Percentiles rank a stretch among this genome's conserved stretches.
Evolutionary conservation across 2,888 invertebrate genomes (phyloP).

Genomic region (Oasisia sp.): DNA sequence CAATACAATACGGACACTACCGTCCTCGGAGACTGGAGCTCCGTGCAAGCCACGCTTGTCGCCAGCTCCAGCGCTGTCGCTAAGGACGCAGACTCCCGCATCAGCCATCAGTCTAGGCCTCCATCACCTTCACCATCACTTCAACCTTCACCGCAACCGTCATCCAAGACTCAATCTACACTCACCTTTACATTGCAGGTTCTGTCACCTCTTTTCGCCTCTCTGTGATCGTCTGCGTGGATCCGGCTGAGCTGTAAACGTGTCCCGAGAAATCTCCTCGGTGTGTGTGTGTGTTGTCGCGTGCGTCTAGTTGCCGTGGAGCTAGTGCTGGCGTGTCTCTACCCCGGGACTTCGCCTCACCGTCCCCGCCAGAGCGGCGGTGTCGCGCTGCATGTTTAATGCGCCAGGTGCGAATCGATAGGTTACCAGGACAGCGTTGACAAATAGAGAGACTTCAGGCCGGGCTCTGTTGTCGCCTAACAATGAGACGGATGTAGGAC

Average conservation of each 20-base stretch:
- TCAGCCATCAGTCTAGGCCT: neutral
- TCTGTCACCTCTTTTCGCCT: neutral
- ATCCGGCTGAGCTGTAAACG: neutral
- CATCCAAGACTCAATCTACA: neutral
- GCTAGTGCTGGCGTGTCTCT: neutral
- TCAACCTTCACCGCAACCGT: neutral
- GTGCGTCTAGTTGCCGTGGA: neutral
- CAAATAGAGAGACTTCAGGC: neutral
- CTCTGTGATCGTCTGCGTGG: neutral
- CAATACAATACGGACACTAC: neutral
- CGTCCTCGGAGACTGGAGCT: too few species aligned
- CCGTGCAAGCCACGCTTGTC: neutral
- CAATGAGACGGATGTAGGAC: neutral
- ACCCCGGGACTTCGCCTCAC: neutral
- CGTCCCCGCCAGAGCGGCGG: neutral
- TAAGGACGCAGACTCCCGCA: neutral
- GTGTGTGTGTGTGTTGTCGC: neutral
- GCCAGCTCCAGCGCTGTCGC: neutral
- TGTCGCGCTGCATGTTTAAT: constrained; percentile 2
- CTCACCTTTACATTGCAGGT: neutral
- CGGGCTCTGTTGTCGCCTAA: neutral
- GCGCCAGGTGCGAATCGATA: constrained; percentile 13
- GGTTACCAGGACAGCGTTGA: constrained; percentile 17
- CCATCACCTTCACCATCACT: neutral
- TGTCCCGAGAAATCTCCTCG: neutral